Evolutionary conservation across 2,888 invertebrate species (phyloP), one percentile per base, ranked within the genome.

Genomic region (Troilus luridus): DNA sequence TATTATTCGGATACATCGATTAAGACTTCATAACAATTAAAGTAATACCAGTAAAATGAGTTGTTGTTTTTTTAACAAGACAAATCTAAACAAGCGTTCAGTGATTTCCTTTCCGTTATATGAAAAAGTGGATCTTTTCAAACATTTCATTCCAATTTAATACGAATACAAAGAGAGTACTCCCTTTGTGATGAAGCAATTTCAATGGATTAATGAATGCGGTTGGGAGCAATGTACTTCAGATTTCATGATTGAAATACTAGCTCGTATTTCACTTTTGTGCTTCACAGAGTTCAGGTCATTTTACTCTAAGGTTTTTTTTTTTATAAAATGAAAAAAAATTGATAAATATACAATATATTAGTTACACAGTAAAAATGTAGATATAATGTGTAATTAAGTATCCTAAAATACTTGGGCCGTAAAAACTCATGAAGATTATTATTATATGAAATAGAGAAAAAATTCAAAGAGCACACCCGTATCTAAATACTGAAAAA

Each of bases 201-300:
- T 77, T 27, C 27, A 77, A 41, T 27, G 41, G 72, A 77, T 77
- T 77, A 77, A 77, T 77, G 41, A 77, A 77, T 77, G 72, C 72
- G 17, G 72, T 77, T 41, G 17, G 41, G 41, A 17, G 17, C 41
- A 8, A 77, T n/a, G 41, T 77, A 77, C 72, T 41, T 77, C 41
- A 77, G 72, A 77, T 77, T 77, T 77, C 19, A 41, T 77, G 72
- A 77, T 77, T 77, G 72, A 77, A 77, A 67, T 67, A 67, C 12
- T 24, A 24, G 67, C 14, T 12, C 67, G 14, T 67, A 67, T 67
- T 67, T 24, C 12, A 41, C 14, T 67, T 24, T 5, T n/a, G 24
- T 24, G 24, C 24, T 67, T 67, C 11, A n/a, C 24, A 14, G 24
- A 67, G 24, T 67, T 24, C 24, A 12, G 24, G 24, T 12, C 14